Conservation (phyloP, 2,888 invertebrate genomes). For the Calliopum simillimum region DNA sequence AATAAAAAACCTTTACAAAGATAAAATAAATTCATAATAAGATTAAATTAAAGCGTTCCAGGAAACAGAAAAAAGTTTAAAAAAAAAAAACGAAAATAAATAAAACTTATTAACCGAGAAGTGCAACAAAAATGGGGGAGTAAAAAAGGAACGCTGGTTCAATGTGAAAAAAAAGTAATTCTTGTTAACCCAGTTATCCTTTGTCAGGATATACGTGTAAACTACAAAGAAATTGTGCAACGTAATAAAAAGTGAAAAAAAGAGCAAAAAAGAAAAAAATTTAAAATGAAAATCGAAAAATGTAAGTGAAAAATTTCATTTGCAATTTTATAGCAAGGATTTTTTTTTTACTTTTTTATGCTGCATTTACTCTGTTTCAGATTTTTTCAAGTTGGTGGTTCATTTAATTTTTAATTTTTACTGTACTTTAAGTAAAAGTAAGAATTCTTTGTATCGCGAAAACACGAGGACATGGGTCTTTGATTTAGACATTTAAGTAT, state of each 20-base stretch:
- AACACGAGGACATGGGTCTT: too few species aligned
- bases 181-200: constrained; percentile 36
- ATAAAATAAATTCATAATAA: too few species aligned
- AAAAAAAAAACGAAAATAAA: too few species aligned
- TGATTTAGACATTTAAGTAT: too few species aligned
- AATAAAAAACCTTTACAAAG: too few species aligned
- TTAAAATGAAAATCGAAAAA: constrained; percentile 5
- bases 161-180: constrained; percentile 40
- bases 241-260: constrained; percentile 33
- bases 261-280: too few species aligned
- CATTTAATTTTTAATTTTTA: neutral
- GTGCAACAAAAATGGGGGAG: constrained; percentile 16
- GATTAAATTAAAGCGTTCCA: too few species aligned
- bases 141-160: constrained; percentile 32
- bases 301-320: constrained; percentile 33
- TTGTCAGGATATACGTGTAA: constrained; percentile 15
- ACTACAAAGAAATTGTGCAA: constrained; percentile 41
- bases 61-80: too few species aligned
- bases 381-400: neutral
- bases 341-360: neutral
- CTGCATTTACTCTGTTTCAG: too few species aligned
- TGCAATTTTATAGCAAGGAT: neutral
- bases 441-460: too few species aligned
- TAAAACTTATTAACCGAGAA: constrained; percentile 10
- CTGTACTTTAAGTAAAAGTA: too few species aligned